Conservation (phyloP, 2,113 vertebrate genomes). For the Neodontobutis hainanensis region DNA sequence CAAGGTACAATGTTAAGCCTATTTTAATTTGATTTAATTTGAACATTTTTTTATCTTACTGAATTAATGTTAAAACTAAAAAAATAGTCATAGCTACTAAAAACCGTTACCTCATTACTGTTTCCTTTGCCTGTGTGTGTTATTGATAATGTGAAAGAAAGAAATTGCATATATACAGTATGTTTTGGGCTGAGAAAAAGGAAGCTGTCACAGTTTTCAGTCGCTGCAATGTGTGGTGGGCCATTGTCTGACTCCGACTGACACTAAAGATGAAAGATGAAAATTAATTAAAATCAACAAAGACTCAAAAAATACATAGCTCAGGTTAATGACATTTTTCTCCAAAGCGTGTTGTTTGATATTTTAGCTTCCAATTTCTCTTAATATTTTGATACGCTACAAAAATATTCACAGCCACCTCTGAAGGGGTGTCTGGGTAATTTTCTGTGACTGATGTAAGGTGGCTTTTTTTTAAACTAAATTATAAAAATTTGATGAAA, state of each 20-base stretch:
- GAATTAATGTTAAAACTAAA: not conserved
- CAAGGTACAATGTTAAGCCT: slow-evolving; percentile 1
- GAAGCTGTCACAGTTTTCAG: too few relatives aligned
- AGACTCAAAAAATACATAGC: not conserved
- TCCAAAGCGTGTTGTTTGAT: not conserved
- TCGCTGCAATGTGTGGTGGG: too few relatives aligned
- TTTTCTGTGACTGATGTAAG: not conserved
- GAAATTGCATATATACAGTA: too few relatives aligned
- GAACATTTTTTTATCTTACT: not conserved
- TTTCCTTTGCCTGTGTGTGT: too few relatives aligned
- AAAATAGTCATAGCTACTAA: too few relatives aligned
- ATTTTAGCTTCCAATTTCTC: not conserved
- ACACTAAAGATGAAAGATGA: not conserved
- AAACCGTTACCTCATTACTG: too few relatives aligned
- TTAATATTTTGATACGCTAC: not conserved
- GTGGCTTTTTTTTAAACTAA: too few relatives aligned
- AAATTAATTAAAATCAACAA: not conserved
- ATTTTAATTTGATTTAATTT: not conserved
- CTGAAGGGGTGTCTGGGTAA: not conserved
- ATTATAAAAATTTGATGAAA: too few relatives aligned
- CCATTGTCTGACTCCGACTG: too few relatives aligned
- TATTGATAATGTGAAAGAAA: too few relatives aligned
- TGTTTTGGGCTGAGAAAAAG: too few relatives aligned
- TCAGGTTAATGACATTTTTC: not conserved
- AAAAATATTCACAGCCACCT: not conserved